A percentile compares a stretch with the other conserved stretches of the same genome.
Conservation (phyloP, 37 sponge, comb jelly and placozoan genomes). For the Eunapius fragilis region DNA sequence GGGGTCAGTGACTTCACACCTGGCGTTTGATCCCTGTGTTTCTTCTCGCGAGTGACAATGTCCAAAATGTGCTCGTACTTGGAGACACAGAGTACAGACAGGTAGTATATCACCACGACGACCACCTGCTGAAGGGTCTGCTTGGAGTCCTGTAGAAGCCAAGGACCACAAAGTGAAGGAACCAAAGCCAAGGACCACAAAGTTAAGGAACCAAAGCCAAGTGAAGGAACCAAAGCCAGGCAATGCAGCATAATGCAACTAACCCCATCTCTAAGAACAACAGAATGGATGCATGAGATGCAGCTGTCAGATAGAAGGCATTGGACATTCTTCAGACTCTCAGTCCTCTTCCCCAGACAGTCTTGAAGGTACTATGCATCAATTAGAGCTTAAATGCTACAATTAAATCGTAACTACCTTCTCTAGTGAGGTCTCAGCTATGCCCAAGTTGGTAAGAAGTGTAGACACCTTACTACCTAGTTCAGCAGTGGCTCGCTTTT, state of each 20-base stretch:
- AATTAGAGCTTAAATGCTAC: background rate
- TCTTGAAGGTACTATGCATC: slow-evolving; percentile 31
- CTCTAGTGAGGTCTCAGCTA: slow-evolving; percentile 17
- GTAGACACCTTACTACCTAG: slow-evolving; percentile 6
- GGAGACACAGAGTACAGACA: slow-evolving; percentile 54
- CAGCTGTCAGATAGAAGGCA: slow-evolving; percentile 17
- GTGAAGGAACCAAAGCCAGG: no score
- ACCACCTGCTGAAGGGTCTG: slow-evolving; percentile 24
- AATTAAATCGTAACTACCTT: slow-evolving; percentile 12
- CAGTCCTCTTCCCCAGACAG: slow-evolving; percentile 22
- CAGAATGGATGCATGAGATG: slow-evolving; percentile 7
- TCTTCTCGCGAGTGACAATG: slow-evolving; percentile 6
- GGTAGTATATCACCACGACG: slow-evolving; percentile 45
- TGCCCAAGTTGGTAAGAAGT: slow-evolving; percentile 14
- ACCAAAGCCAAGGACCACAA: no score
- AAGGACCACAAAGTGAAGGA: slow-evolving; percentile 4
- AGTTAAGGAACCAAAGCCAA: no score
- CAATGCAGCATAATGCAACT: no score
- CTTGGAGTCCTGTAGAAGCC: slow-evolving; percentile 23
- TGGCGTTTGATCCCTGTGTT: background rate
- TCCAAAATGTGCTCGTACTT: slow-evolving; percentile 54
- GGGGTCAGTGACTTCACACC: background rate
- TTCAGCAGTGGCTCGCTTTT: slow-evolving; percentile 11
- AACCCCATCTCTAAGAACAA: slow-evolving; percentile 39
- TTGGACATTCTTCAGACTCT: slow-evolving; percentile 21